Evolutionary conservation across 2,888 invertebrate genomes (phyloP), one percentile per base, ranked within the genome.

Genomic region (Chesias legatella): DNA sequence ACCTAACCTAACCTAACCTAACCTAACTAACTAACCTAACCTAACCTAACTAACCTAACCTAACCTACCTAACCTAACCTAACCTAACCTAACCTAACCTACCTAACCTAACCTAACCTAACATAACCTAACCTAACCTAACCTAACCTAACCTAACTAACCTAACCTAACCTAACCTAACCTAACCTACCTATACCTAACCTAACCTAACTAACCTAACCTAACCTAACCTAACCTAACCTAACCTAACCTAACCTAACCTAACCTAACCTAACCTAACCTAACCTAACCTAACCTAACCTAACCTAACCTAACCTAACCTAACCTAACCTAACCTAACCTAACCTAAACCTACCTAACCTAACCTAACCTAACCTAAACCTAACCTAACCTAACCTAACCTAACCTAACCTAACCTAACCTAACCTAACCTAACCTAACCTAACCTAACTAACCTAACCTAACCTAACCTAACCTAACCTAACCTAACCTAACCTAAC

Each of bases 41-140:
- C 56, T 56, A 48, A 51, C 50, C 48, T 53, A 42, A 44, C 45
- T 48, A 48, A 52, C 43, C 43, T 55, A n/a, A n/a, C n/a, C n/a
- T n/a, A n/a, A n/a, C n/a, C n/a, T n/a, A n/a, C n/a, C n/a, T n/a
- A n/a, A n/a, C n/a, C n/a, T n/a, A n/a, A n/a, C n/a, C n/a, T n/a
- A n/a, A n/a, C n/a, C n/a, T n/a, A n/a, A n/a, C n/a, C n/a, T n/a
- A n/a, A n/a, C n/a, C n/a, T n/a, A n/a, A n/a, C n/a, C n/a, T n/a
- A n/a, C n/a, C n/a, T n/a, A 51, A 53, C 52, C 55, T 55, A 51
- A 52, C 52, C 55, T 55, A 51, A 52, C 52, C 55, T 55, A 48
- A 52, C 51, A 52, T 55, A 51, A 51, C 50, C 53, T 48, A 45
- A 49, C 47, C 47, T 49, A 45, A 49, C 46, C 47, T 47, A 47